Evolutionary conservation across 1,140 invertebrate species (phyloP).

Genomic region (Euschistus heros): DNA sequence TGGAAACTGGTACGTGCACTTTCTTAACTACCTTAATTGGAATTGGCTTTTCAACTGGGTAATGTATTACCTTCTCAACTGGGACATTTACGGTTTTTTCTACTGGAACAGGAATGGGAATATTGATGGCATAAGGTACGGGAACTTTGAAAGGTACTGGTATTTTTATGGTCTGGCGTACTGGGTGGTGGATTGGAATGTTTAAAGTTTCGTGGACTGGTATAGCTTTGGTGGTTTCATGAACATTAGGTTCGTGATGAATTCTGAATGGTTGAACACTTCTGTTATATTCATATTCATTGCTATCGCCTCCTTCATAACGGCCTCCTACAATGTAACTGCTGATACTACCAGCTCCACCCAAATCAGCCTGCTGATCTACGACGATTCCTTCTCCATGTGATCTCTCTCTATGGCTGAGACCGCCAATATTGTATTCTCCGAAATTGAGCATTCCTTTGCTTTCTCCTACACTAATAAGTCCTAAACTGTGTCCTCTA

Average conservation of each 20-base stretch:
- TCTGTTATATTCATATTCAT: too few relatives aligned
- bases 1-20: slow-evolving; percentile 29
- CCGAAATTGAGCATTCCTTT: too few relatives aligned
- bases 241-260: not conserved
- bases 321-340: too few relatives aligned
- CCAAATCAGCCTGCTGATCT: too few relatives aligned
- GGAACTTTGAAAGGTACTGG: slow-evolving; percentile 28
- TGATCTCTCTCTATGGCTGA: too few relatives aligned
- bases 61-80: slow-evolving; percentile 30
- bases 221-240: not conserved
- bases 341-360: too few relatives aligned
- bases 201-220: slow-evolving; percentile 26
- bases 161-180: slow-evolving; percentile 24
- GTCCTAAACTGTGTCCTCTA: too few relatives aligned
- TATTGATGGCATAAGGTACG: slow-evolving; percentile 23
- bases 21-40: slow-evolving; percentile 30
- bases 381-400: too few relatives aligned
- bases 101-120: slow-evolving; percentile 27
- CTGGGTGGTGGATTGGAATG: slow-evolving; percentile 25
- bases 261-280: too few relatives aligned
- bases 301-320: too few relatives aligned
- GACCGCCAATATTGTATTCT: too few relatives aligned
- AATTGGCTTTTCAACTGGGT: slow-evolving; percentile 30
- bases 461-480: too few relatives aligned
- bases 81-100: slow-evolving; percentile 29